phyloP scores from a whole-genome alignment of 2,888 invertebrate species.

The Dryococelus australis region DNA sequence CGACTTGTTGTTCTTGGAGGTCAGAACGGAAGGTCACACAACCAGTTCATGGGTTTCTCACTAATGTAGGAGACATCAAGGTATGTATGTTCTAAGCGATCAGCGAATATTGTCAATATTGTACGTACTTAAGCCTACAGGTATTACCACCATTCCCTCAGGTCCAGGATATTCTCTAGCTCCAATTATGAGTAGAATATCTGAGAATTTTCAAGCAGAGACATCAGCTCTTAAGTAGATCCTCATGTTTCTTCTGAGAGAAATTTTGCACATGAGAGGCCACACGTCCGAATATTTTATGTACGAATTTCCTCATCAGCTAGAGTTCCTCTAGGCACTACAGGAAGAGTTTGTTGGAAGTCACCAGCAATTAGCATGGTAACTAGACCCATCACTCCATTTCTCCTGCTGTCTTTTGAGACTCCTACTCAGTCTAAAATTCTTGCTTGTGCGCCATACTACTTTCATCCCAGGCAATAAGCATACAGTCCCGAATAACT shows the following conservation, averaged over 20 bases:
- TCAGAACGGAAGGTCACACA: not conserved
- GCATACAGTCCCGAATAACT: not conserved
- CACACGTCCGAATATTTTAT: not conserved
- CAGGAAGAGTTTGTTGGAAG: too few relatives aligned
- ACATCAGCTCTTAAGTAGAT: not conserved
- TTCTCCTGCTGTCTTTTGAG: too few relatives aligned
- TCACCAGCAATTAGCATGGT: too few relatives aligned
- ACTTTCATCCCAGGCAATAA: not conserved
- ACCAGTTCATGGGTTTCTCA: not conserved
- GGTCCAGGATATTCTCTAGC: not conserved
- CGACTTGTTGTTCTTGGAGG: not conserved
- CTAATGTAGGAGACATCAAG: not conserved
- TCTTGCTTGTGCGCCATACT: too few relatives aligned
- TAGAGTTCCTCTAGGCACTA: too few relatives aligned
- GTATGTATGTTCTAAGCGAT: not conserved
- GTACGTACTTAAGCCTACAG: not conserved
- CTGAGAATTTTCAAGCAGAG: not conserved
- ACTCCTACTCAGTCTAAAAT: too few relatives aligned
- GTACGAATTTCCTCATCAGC: not conserved
- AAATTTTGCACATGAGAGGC: not conserved
- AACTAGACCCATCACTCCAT: too few relatives aligned
- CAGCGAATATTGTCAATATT: too few relatives aligned
- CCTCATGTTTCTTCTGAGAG: not conserved
- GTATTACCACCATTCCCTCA: not conserved
- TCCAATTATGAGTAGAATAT: not conserved